Base-by-base conservation (phyloP, 2,888 invertebrate genomes). In the Hypena proboscidalis region DNA sequence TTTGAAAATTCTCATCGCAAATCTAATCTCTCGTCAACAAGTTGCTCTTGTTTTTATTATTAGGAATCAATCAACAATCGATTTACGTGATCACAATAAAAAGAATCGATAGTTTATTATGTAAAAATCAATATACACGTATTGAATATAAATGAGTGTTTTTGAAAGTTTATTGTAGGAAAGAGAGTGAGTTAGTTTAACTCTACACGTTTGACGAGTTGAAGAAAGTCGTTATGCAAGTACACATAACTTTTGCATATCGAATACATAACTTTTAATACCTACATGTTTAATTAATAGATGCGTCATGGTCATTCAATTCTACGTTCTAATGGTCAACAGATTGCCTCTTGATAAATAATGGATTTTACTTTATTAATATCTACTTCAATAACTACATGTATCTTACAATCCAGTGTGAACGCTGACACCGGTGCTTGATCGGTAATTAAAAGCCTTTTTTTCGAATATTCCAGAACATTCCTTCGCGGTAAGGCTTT, bases 221-320 rank as follows among this genome's bases (percentile, higher is more conserved):
- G 31, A 58, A 57, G 62, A 62, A 62, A 60, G 58, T 63, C 31
- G 51, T 49, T 58, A 59, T 43, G 54, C 57, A 43, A 49, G 31
- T 46, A 43, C 14, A 27, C 44, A 54, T 57, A 48, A 43, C 40
- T 57, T 46, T 59, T 43, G 47, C 51, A 45, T 41, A 56, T 44
- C 34, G 34, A 43, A 41, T 49, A 47, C 45, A 52, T 54, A 59
- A 62, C 57, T 57, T 38, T 44, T 34, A 37, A 42, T 39, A 38
- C 30, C 44, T 30, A 42, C 40, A 36, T 59, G 13, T 41, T 27
- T 60, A 46, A 45, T 48, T 40, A 50, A 49, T 30, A 19, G 26
- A 26, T 59, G 52, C 64, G 49, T 60, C 55, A 58, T 45, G 15
- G 46, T 40, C 51, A 55, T 60, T 52, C 49, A 35, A 33, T 44